phyloP scores from a whole-genome alignment of 2,888 invertebrate species.

The Leucophenga maculata region DNA sequence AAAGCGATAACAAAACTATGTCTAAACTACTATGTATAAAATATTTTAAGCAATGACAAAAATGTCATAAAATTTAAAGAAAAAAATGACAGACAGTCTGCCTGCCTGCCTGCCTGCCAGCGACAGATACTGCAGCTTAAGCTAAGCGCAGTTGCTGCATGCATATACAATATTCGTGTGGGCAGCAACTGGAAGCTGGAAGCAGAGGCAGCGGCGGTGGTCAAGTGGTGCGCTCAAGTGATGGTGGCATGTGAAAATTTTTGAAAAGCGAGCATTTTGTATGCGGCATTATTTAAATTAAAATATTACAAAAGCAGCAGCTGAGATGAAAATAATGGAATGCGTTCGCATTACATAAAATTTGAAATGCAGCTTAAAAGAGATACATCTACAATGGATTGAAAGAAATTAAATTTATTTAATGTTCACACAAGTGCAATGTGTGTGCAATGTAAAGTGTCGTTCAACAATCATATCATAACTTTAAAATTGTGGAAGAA shows the following conservation, averaged over 20 bases:
- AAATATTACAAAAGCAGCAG: not conserved
- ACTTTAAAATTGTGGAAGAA: too few species aligned
- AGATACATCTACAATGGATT: too few species aligned
- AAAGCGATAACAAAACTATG: constrained; percentile 29
- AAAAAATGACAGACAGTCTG: not conserved
- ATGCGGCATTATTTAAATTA: constrained; percentile 2
- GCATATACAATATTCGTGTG: not conserved
- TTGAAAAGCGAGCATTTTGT: not conserved
- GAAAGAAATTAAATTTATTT: too few species aligned
- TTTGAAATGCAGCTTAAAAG: not conserved
- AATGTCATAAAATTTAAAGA: constrained; percentile 25
- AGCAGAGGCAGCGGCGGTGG: not conserved
- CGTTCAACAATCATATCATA: too few species aligned
- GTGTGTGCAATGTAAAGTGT: too few species aligned
- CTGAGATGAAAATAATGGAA: not conserved
- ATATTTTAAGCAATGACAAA: constrained; percentile 16
- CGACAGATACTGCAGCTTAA: not conserved
- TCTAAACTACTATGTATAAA: not conserved
- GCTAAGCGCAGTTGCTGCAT: not conserved
- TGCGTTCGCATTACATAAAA: constrained; percentile 6
- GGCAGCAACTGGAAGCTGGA: not conserved
- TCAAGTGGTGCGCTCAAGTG: constrained; percentile 6
- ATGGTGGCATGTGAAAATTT: constrained; percentile 2
- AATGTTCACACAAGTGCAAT: too few species aligned
- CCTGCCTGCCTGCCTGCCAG: not conserved